These are phyloP conservation scores for Caloenas nicobarica DNA, from an alignment of 2,113 vertebrate genomes.

Conservation along the genomic window DNA sequence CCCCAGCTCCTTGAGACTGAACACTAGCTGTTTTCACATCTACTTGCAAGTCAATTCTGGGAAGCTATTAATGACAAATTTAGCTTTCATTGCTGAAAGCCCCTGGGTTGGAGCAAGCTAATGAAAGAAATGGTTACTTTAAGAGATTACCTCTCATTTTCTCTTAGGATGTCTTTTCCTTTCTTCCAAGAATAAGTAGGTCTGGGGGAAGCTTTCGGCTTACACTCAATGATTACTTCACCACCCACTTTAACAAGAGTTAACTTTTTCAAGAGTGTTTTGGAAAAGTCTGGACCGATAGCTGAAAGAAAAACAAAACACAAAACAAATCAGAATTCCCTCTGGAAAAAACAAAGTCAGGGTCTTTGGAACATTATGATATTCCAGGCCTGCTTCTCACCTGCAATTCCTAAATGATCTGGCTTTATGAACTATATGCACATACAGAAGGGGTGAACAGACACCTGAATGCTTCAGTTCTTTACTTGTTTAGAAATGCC, in stretches of 20 bases:
- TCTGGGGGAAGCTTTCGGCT: conserved; percentile 93
- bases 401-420: not conserved
- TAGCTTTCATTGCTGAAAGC: conserved; percentile 8
- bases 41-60: conserved; percentile 50
- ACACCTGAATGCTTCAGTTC: not conserved
- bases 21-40: not conserved
- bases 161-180: conserved; percentile 83
- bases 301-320: conserved; percentile 74
- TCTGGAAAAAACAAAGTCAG: not conserved
- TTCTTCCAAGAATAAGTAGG: conserved; percentile 92
- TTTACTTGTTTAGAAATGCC: not conserved
- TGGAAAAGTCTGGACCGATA: conserved; percentile 92
- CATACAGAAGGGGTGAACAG: accelerated
- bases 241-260: conserved; percentile 91
- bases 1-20: not conserved
- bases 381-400: not conserved
- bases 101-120: conserved; percentile 19
- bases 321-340: not conserved
- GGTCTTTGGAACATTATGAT: not conserved
- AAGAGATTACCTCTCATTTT: conserved; percentile 86
- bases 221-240: conserved; percentile 91
- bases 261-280: conserved; percentile 85
- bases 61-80: conserved; percentile 45
- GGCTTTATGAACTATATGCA: not conserved
- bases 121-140: conserved; percentile 27